Base-by-base conservation (phyloP, 2,797 vertebrate genomes). In the Trachops cirrhosus region DNA sequence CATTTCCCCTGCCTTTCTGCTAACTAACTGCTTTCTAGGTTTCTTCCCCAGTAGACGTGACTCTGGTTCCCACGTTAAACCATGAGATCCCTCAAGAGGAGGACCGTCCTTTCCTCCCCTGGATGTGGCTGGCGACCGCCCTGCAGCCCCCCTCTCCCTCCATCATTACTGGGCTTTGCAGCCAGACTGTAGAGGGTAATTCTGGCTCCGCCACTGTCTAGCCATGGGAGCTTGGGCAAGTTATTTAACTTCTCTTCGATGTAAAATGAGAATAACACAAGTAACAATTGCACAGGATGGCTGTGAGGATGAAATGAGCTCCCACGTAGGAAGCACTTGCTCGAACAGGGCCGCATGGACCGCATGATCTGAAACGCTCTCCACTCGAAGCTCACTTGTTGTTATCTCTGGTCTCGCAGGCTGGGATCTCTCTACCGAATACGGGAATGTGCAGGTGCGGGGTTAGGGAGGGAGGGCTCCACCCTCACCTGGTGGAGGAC, bases 401-500 rank as follows among this genome's bases (percentile, higher is more conserved):
- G 6, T 52, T 37, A 34, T 39, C 73, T 78, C 68, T 19, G 26
- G n/a, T 22, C 73, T 44, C 24, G 5, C 34, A 14, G 57, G 62
- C 78, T 54, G 52, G 37, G 62, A 11, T 64, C n/a, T 90, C 44
- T 26, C 12, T 16, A 15, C 14, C 5, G 22, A 52, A 21, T 22
- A 18, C 1, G 26, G 52, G 34, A 34, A 46, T 6, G 22, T 7
- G 84, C 37, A 18, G 26, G 2, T 1, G 1, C 0, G 2, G 24
- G 37, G 8, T 21, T 2, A 24, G 57, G 46, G 59, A 74, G 44
- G 8, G 1, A 41, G 46, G 16, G 7, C 32, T 8, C 14, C 14
- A 3, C 54, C 1, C 98, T 98, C 89, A 99, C 99, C 99, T 99
- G 96, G 99, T 99, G 68, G 99, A 99, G 3, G 99, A 99, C 0